Base-by-base conservation (phyloP, 2,888 invertebrate genomes). In the Ischnus inquisitorius region DNA sequence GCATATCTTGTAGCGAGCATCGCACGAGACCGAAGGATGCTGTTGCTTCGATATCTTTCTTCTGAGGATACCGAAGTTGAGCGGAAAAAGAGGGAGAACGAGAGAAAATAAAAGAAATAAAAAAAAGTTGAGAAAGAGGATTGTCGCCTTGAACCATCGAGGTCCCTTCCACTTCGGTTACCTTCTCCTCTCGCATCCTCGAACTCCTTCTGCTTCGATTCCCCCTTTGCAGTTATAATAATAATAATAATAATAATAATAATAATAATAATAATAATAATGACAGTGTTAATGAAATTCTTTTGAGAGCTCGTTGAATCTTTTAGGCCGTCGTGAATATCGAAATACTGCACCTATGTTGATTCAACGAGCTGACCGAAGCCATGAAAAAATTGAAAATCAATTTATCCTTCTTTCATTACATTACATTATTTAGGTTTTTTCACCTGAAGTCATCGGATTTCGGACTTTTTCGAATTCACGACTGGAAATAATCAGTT, bases 11-110 rank as follows among this genome's bases (percentile, higher is more conserved):
- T 25, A 14, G 57, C 48, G 46, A 10, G 22, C 12, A 2, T 68
- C 25, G 25, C 57, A 25, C 57, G 57, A 25, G 28, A 60, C 6
- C n/a, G 25, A 68, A 48, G n/a, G 46, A 68, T 48, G 46, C 25
- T 34, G 46, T 46, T 28, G 25, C 57, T 5, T 4, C 34, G 4
- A 46, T 25, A 25, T 28, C 57, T 28, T 10, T 60, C 57, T 60
- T 25, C n/a, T n/a, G n/a, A 14, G 25, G 28, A 60, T 60, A 60
- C 25, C 14, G 1, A 14, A 60, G 57, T 28, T 14, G 51, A 51
- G 16, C 3, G 8, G 16, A 16, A n/a, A n/a, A 16, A 19, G 25
- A 14, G 57, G 14, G n/a, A n/a, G 57, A 6, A n/a, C 4, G 28
- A 28, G 57, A 57, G 14, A 28, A 28, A 57, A 60, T 34, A 25